Percentiles rank a stretch among this genome's conserved stretches.
Conservation (phyloP, 2,888 invertebrate species). For the Caenorhabditis sulstoni region DNA sequence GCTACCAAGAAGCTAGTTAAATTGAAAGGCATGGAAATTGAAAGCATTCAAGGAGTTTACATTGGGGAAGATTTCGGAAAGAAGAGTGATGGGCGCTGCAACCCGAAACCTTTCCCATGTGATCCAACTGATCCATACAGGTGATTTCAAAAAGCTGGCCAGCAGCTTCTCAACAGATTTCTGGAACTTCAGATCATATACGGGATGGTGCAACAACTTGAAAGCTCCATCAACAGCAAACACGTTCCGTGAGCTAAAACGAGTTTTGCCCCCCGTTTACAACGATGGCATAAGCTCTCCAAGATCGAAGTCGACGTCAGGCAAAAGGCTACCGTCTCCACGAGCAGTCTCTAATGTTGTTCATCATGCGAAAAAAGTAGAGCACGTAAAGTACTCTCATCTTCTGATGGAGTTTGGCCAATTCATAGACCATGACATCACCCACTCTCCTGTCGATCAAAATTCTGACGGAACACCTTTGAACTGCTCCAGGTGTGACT, state of each 20-base stretch:
- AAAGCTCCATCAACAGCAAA: conserved; percentile 73
- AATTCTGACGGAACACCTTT: conserved; percentile 74
- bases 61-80: conserved; percentile 43
- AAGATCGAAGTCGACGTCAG: conserved; percentile 62
- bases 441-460: conserved; percentile 76
- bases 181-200: conserved; percentile 63
- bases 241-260: conserved; percentile 72
- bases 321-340: conserved; percentile 88
- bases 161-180: too few species aligned
- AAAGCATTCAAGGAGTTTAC: conserved; percentile 35
- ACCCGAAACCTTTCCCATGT: conserved; percentile 74
- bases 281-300: conserved; percentile 75
- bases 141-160: neutral
- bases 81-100: conserved; percentile 55
- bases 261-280: conserved; percentile 75
- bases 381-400: conserved; percentile 69
- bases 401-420: conserved; percentile 80
- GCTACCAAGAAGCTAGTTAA: conserved; percentile 53
- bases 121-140: conserved; percentile 75
- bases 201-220: conserved; percentile 80
- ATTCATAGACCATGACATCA: conserved; percentile 80
- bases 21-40: conserved; percentile 12
- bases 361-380: conserved; percentile 83
- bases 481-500: conserved; percentile 85
- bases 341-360: conserved; percentile 90